These are phyloP conservation scores for Drosophila nasuta DNA, from an alignment of 1,140 invertebrate genomes.

Conservation along the genomic window DNA sequence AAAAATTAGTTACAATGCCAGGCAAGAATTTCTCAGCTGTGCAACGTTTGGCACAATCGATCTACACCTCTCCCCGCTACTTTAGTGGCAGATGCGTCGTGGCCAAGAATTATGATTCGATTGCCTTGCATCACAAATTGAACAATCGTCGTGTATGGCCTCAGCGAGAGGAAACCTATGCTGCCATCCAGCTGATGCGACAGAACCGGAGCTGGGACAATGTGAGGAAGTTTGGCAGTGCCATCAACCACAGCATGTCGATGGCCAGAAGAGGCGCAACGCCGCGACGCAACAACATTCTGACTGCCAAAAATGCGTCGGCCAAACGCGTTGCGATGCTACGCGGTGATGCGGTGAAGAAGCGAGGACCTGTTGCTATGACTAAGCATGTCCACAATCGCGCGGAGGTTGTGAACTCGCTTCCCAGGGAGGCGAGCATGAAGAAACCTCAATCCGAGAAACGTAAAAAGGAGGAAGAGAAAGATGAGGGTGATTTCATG, in stretches of 20 bases:
- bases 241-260: neutral
- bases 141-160: conserved; percentile 12
- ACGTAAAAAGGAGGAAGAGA: neutral
- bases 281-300: conserved; percentile 10
- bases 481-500: conserved; percentile 4
- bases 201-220: conserved; percentile 23
- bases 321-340: neutral
- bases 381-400: neutral
- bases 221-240: neutral
- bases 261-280: neutral
- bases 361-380: neutral
- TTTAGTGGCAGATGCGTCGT: conserved; percentile 10
- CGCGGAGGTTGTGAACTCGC: neutral
- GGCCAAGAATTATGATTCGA: conserved; percentile 1
- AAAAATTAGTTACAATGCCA: conserved; percentile 10
- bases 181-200: conserved; percentile 6
- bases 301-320: conserved; percentile 3
- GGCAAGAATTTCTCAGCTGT: conserved; percentile 27
- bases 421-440: neutral
- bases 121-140: neutral
- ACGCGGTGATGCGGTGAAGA: neutral
- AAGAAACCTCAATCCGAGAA: too few relatives aligned
- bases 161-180: conserved; percentile 27
- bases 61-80: neutral
- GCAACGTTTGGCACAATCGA: conserved; percentile 8